Percentiles rank a stretch among this genome's conserved stretches.
Conservation (phyloP, 2,113 vertebrate genomes). For the Castor canadensis region DNA sequence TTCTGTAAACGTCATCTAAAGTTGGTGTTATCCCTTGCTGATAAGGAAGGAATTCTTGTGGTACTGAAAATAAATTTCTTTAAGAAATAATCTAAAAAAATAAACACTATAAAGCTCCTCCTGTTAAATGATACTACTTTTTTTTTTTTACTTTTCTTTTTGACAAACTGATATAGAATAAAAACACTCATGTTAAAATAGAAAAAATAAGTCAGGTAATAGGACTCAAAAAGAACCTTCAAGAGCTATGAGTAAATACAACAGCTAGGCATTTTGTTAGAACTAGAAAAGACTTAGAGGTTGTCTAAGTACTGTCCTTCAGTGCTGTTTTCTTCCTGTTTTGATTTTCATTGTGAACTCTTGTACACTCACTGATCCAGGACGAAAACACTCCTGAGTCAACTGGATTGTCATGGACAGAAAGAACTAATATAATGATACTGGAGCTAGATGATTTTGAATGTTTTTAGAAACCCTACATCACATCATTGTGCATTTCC, state of each 20-base stretch:
- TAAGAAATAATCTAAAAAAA: background rate
- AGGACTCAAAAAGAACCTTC: background rate
- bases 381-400: background rate
- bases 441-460: background rate
- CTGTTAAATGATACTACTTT: background rate
- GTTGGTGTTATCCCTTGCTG: too few relatives aligned
- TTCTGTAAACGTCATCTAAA: too few relatives aligned
- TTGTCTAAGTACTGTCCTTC: background rate
- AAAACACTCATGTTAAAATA: background rate
- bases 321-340: background rate
- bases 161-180: background rate
- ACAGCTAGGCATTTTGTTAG: background rate
- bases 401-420: background rate
- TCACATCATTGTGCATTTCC: background rate
- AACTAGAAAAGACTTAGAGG: background rate
- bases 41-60: background rate
- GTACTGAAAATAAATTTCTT: background rate
- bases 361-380: background rate
- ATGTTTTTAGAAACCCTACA: background rate
- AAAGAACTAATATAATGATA: background rate
- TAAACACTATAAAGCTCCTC: background rate
- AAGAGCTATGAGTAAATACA: background rate
- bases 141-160: background rate
- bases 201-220: background rate
- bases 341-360: slow-evolving; percentile 25